These are phyloP conservation scores for Drosophila carrolli DNA, from an alignment of 1,140 invertebrate genomes.

Conservation along the genomic window DNA sequence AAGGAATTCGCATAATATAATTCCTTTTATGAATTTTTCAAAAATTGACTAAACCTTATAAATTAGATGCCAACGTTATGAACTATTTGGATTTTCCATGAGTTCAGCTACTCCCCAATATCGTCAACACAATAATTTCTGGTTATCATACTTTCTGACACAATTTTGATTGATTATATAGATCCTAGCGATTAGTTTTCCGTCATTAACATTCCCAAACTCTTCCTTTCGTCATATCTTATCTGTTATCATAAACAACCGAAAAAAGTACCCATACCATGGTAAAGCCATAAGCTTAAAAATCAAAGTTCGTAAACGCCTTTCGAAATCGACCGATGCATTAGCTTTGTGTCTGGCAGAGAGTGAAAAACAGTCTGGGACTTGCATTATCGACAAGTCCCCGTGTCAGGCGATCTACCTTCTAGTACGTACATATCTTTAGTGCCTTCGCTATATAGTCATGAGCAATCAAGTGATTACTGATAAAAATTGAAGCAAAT, in stretches of 20 bases:
- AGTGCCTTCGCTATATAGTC: constrained; percentile 26
- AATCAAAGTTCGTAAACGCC: constrained; percentile 24
- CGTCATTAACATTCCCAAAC: constrained; percentile 26
- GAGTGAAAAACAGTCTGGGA: constrained; percentile 12
- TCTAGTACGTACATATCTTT: constrained; percentile 34
- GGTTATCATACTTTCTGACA: constrained; percentile 17
- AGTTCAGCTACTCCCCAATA: neutral
- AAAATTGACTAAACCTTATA: no score
- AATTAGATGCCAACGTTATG: no score
- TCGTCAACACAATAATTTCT: neutral
- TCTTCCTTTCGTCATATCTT: constrained; percentile 31
- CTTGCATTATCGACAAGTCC: constrained; percentile 40
- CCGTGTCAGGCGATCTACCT: constrained; percentile 13
- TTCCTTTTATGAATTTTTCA: no score
- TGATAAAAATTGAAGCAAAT: constrained; percentile 48
- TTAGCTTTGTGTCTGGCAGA: neutral
- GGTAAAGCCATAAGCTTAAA: constrained; percentile 4
- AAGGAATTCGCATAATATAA: no score
- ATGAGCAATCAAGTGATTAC: constrained; percentile 53
- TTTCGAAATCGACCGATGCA: constrained; percentile 22
- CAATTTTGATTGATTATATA: constrained; percentile 40
- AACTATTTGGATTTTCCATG: no score
- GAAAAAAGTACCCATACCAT: constrained; percentile 16
- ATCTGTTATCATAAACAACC: constrained; percentile 20
- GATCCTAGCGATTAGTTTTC: constrained; percentile 22